Evolutionary conservation across 2,797 vertebrate species (phyloP).

Genomic region (Lagodon rhomboides): DNA sequence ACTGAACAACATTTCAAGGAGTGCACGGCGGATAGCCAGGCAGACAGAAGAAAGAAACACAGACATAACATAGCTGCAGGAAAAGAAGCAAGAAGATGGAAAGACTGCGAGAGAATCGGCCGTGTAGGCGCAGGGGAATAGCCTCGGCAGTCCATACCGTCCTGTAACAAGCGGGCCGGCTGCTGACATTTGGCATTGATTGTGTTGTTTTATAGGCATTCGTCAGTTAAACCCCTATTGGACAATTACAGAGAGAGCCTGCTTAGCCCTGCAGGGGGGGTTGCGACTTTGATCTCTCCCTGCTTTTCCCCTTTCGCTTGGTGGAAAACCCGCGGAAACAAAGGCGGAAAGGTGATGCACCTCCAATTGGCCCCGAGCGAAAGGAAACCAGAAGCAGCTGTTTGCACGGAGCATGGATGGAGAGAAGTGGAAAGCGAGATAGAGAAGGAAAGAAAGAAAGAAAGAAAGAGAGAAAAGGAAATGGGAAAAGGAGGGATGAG

Average conservation of each 20-base stretch:
- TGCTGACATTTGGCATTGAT: constrained; percentile 76
- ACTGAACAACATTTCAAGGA: neutral
- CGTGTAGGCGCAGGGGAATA: constrained; percentile 26
- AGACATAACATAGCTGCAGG: constrained; percentile 36
- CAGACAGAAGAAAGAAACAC: constrained; percentile 7
- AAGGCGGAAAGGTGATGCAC: constrained; percentile 75
- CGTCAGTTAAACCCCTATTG: constrained; percentile 67
- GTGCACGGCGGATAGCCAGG: constrained; percentile 9
- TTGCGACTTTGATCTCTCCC: constrained; percentile 72
- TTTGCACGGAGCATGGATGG: constrained; percentile 18
- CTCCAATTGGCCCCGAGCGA: constrained; percentile 73
- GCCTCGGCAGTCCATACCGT: constrained; percentile 13
- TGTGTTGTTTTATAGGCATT: constrained; percentile 68
- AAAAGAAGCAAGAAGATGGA: constrained; percentile 29
- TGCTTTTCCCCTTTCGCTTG: constrained; percentile 57
- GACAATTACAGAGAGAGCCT: constrained; percentile 66
- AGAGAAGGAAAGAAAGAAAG: neutral
- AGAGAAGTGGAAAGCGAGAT: neutral
- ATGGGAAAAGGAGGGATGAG: neutral
- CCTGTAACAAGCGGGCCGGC: constrained; percentile 50
- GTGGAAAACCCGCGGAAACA: constrained; percentile 63
- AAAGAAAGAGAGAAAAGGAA: neutral
- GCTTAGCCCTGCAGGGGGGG: constrained; percentile 41
- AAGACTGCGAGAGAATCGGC: constrained; percentile 20
- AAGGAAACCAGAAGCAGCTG: constrained; percentile 75